Base-by-base conservation (phyloP, 2,888 invertebrate species). In the Sarcophaga rosellei region DNA sequence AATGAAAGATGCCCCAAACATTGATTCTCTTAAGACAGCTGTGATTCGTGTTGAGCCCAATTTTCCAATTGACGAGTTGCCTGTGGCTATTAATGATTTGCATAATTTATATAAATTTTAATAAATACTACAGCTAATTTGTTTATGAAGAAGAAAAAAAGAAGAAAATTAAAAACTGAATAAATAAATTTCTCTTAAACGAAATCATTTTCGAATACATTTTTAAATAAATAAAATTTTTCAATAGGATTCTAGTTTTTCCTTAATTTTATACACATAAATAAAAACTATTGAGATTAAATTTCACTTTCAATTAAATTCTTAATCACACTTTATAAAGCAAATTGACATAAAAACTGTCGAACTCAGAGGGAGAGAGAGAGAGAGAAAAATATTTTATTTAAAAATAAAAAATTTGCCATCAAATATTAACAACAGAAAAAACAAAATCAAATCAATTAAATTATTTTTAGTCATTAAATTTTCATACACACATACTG, bases 281-380 rank as follows among this genome's bases (percentile, higher is more conserved):
- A 61, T 10, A 0, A 61, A 61, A 20, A 20, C 65, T n/a, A 66
- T 57, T 25, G 3, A 57, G n/a, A 59, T 57, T 70, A 57, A 69
- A 70, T 20, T 61, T 25, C 25, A 57, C n/a, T 53, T 73, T 21
- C 61, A 73, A 61, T 73, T 62, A 21, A 45, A 62, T 45, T 45
- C 12, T 57, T 62, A 73, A 61, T 74, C 10, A 63, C 23, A 11
- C 4, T 53, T 20, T 75, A 8, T 47, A 75, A 6, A 12, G 25
- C 47, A 63, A 65, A 75, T 75, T 53, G 65, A 65, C 65, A 35
- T 75, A 25, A 75, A 65, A 75, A 53, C 25, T 53, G 4, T 57
- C 5, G 47, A 70, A 25, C 20, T 17, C 17, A 1, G 8, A 35
- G 8, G 1, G 35, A 8, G 8, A 35, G 35, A 8, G 8, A 6